phyloP scores from a whole-genome alignment of 2,888 invertebrate genomes.

The Volucella bombylans region DNA sequence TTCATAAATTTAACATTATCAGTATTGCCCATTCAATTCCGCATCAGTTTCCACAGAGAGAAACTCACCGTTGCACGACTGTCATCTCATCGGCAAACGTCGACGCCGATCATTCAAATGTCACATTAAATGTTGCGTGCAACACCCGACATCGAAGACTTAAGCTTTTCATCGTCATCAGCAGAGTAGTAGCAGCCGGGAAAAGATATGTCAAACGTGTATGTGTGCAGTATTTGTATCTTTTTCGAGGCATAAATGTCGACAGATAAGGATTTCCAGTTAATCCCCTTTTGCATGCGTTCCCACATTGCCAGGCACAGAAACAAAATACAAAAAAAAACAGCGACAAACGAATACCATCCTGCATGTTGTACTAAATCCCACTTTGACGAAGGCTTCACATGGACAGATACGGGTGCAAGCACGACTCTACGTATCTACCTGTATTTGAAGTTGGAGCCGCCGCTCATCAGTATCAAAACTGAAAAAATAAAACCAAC shows the following conservation, averaged over 20 bases:
- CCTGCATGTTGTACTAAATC: conserved; percentile 55
- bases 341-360: neutral
- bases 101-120: conserved; percentile 75
- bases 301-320: conserved; percentile 54
- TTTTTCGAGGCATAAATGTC: conserved; percentile 65
- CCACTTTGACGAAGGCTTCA: conserved; percentile 36
- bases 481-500: conserved; percentile 17
- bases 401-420: conserved; percentile 8
- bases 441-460: neutral
- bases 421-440: conserved; percentile 42
- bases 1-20: conserved; percentile 39
- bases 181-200: conserved; percentile 38
- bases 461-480: too few relatives aligned
- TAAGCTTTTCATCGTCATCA: conserved; percentile 71
- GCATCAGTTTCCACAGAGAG: conserved; percentile 21
- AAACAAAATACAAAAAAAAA: conserved; percentile 19
- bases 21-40: conserved; percentile 34
- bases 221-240: conserved; percentile 40
- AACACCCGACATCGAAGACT: conserved; percentile 55
- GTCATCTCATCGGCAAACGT: conserved; percentile 59
- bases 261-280: conserved; percentile 74
- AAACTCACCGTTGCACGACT: conserved; percentile 25
- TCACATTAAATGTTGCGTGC: conserved; percentile 75
- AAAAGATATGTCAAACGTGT: conserved; percentile 34
- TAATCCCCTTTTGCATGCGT: conserved; percentile 73